Percentiles rank a stretch among this genome's conserved stretches.
phyloP scores from a whole-genome alignment of 1,140 invertebrate species.

The Atta colombica region DNA sequence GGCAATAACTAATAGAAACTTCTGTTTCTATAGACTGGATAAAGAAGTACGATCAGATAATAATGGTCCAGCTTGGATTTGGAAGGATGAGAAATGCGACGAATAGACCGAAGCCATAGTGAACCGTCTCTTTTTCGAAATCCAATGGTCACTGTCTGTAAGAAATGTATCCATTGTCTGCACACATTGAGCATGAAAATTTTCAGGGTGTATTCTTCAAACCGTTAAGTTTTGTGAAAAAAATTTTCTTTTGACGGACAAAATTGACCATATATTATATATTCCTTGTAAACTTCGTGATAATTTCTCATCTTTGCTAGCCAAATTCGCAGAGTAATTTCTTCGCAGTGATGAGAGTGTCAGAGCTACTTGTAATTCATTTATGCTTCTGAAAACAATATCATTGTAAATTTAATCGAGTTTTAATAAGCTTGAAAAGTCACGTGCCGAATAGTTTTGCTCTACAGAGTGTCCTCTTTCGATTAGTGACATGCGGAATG shows the following conservation, averaged over 20 bases:
- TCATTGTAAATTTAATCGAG: conserved; percentile 16
- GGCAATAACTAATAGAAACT: conserved; percentile 49
- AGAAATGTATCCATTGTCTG: conserved; percentile 23
- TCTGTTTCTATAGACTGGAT: conserved; percentile 12
- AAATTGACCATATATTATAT: not conserved
- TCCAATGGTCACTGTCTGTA: conserved; percentile 34
- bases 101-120: conserved; percentile 41
- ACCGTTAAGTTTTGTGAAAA: not conserved
- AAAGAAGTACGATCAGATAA: conserved; percentile 37
- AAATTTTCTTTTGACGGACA: not conserved
- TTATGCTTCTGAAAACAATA: not conserved
- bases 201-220: not conserved
- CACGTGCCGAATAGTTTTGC: not conserved
- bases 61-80: conserved; percentile 49
- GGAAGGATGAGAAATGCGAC: not conserved
- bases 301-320: not conserved
- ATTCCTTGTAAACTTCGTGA: not conserved
- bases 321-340: not conserved
- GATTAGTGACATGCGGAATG: conserved; percentile 7
- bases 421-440: not conserved
- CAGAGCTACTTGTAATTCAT: not conserved
- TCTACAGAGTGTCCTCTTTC: not conserved
- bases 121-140: conserved; percentile 36
- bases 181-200: not conserved
- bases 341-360: not conserved